phyloP scores from a whole-genome alignment of 2,888 invertebrate species.

The Cosmia pyralina region DNA sequence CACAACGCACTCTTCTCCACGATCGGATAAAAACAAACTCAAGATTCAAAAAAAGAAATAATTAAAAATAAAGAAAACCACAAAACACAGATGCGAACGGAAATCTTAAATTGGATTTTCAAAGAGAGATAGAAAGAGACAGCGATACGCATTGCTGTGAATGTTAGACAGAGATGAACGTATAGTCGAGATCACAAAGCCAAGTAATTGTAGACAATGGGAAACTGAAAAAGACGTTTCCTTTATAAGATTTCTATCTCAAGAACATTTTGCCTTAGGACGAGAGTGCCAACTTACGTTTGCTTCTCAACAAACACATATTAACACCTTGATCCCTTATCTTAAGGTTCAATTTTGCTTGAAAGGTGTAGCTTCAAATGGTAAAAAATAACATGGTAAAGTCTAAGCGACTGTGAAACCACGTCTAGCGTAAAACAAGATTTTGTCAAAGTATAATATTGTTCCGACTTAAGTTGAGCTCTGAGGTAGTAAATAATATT shows the following conservation, averaged over 20 bases:
- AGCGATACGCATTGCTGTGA: conserved; percentile 52
- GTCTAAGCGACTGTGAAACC: conserved; percentile 85
- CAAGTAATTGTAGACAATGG: conserved; percentile 90
- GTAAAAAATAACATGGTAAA: conserved; percentile 67
- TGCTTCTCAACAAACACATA: conserved; percentile 11
- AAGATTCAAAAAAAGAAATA: conserved; percentile 61
- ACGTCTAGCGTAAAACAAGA: conserved; percentile 87
- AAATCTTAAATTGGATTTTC: conserved; percentile 85
- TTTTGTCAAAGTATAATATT: conserved; percentile 87
- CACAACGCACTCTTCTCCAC: conserved; percentile 42
- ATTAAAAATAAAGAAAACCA: conserved; percentile 74
- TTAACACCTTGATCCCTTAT: not conserved
- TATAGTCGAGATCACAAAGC: conserved; percentile 81
- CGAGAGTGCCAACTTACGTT: conserved; percentile 66
- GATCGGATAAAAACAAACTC: conserved; percentile 66
- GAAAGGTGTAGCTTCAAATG: not conserved
- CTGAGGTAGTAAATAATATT: not conserved
- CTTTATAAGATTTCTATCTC: conserved; percentile 89
- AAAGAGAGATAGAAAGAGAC: conserved; percentile 75
- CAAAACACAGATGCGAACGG: conserved; percentile 74
- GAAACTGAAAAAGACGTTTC: conserved; percentile 89
- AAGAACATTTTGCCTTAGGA: conserved; percentile 86
- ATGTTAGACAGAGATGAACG: conserved; percentile 71
- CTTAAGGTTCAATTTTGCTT: conserved; percentile 59
- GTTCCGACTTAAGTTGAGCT: conserved; percentile 73